phyloP scores from a whole-genome alignment of 2,113 vertebrate species.

The Halcyon malimbica region DNA sequence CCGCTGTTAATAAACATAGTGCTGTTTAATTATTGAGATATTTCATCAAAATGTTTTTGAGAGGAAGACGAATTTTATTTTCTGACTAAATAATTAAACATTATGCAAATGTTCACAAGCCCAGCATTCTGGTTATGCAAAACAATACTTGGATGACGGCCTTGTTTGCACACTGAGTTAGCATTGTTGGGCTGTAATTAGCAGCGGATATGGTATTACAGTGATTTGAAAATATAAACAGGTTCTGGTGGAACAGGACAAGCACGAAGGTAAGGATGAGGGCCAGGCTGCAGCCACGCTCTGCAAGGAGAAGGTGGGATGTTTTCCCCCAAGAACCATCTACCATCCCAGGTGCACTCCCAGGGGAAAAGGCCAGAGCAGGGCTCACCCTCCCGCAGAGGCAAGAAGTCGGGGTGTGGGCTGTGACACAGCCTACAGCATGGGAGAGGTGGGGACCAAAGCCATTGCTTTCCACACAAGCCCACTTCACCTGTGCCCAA shows the following conservation, averaged over 20 bases:
- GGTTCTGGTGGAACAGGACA: neutral
- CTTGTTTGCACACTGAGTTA: slow-evolving; percentile 24
- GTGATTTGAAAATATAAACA: neutral
- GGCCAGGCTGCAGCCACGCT: neutral
- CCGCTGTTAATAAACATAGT: slow-evolving; percentile 52
- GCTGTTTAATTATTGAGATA: slow-evolving; percentile 60
- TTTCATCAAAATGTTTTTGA: slow-evolving; percentile 47
- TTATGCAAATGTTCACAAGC: slow-evolving; percentile 47
- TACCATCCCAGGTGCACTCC: neutral
- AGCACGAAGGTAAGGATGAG: neutral
- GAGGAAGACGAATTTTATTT: slow-evolving; percentile 40
- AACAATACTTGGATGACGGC: slow-evolving; percentile 51
- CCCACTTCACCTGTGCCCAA: neutral
- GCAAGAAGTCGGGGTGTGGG: neutral
- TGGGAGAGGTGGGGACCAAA: neutral
- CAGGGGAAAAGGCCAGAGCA: neutral
- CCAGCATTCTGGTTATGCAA: slow-evolving; percentile 28
- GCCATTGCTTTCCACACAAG: neutral
- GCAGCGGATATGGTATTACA: neutral
- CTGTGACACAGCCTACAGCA: neutral
- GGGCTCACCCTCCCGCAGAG: neutral
- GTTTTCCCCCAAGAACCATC: neutral
- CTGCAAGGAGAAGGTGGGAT: accelerated
- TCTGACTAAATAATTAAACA: slow-evolving; percentile 59
- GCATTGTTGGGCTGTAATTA: slow-evolving; percentile 27